Percentiles rank a stretch among this genome's conserved stretches.
Evolutionary conservation across 2,888 invertebrate species (phyloP).

Genomic region (Sphaeridia pumilis): DNA sequence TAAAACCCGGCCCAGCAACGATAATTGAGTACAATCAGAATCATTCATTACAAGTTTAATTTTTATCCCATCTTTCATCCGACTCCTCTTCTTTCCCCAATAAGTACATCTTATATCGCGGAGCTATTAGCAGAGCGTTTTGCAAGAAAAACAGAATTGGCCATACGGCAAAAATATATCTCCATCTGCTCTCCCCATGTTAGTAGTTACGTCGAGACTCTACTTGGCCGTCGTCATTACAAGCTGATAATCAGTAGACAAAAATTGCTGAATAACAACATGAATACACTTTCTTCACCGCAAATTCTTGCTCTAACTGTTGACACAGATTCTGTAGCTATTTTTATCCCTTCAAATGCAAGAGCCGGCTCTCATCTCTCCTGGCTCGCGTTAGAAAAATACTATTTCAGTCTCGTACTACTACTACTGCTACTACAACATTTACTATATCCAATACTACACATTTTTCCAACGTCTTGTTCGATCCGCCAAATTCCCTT

Average conservation of each 20-base stretch:
- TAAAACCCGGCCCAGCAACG: too few species aligned
- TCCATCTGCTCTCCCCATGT: background rate
- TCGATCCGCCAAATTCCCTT: too few species aligned
- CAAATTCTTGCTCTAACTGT: too few species aligned
- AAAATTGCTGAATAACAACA: too few species aligned
- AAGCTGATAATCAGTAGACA: too few species aligned
- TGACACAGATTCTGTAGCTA: slow-evolving; percentile 1
- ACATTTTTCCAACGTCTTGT: too few species aligned
- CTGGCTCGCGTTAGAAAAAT: background rate
- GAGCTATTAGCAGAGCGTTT: background rate
- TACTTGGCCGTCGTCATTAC: background rate
- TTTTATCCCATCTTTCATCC: background rate
- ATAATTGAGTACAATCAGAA: too few species aligned
- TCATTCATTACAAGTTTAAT: too few species aligned
- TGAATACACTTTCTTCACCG: too few species aligned
- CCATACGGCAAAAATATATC: too few species aligned
- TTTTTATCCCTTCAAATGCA: background rate
- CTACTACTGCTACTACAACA: background rate
- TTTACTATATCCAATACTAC: background rate
- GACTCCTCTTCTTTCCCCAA: background rate
- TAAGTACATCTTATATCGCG: background rate
- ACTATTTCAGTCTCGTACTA: background rate
- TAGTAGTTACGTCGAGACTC: background rate
- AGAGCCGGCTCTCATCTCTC: background rate
- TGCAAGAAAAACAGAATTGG: background rate